These are phyloP conservation scores for Pelvicachromis taeniatus DNA, from an alignment of 2,113 vertebrate species.

Conservation along the genomic window DNA sequence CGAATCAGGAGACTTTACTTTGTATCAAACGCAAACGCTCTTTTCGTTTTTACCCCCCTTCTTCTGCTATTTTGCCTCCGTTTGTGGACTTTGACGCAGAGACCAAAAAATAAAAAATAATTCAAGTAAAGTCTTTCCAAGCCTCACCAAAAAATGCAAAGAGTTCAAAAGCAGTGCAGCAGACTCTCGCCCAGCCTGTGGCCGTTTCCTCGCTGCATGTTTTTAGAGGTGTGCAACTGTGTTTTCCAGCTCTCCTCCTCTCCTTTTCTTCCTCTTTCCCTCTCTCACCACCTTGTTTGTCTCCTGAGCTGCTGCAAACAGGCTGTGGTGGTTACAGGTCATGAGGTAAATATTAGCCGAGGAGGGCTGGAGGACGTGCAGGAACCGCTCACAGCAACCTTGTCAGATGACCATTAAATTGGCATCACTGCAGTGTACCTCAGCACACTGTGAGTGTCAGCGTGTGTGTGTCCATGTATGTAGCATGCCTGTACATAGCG, in stretches of 20 bases:
- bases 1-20: neutral
- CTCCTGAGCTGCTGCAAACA: conserved; percentile 49
- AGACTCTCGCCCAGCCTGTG: conserved; percentile 11
- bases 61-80: neutral
- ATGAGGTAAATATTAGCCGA: conserved; percentile 68
- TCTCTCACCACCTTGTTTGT: conserved; percentile 45
- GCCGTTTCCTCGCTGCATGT: conserved; percentile 8
- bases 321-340: conserved; percentile 42
- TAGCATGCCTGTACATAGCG: neutral
- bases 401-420: conserved; percentile 67
- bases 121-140: conserved; percentile 22
- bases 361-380: conserved; percentile 49
- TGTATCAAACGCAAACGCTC: conserved; percentile 18
- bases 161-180: conserved; percentile 37
- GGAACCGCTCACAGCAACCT: conserved; percentile 41
- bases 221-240: conserved; percentile 33
- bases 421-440: conserved; percentile 51
- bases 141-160: neutral
- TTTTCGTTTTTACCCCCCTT: neutral
- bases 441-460: neutral
- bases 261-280: neutral
- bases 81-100: neutral
- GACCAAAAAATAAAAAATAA: conserved; percentile 10
- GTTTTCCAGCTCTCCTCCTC: neutral
- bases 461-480: neutral